phyloP scores from a whole-genome alignment of 2,797 vertebrate genomes.

The Crocodylus rhombifer region DNA sequence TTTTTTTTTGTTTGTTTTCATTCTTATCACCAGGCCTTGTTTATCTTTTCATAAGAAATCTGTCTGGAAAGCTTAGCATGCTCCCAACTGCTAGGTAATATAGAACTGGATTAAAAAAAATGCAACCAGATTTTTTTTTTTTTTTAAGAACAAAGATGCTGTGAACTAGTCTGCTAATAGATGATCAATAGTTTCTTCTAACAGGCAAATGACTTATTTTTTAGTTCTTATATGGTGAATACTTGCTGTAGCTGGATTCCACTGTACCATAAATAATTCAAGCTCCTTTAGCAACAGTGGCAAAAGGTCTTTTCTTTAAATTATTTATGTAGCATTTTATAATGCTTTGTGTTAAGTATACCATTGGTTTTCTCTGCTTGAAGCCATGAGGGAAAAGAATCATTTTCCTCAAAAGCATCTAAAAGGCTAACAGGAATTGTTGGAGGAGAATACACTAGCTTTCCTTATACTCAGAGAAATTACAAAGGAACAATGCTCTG shows the following conservation, averaged over 20 bases:
- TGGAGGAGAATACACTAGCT: slow-evolving; percentile 3
- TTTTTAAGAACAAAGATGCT: background rate
- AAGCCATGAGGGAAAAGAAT: slow-evolving; percentile 61
- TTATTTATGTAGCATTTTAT: slow-evolving; percentile 87
- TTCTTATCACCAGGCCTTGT: background rate
- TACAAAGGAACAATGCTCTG: slow-evolving; percentile 62
- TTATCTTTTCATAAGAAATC: background rate
- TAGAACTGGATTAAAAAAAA: background rate
- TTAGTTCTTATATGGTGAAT: rapidly evolving
- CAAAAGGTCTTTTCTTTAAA: slow-evolving; percentile 86
- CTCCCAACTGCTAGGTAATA: slow-evolving; percentile 52
- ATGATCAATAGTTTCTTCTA: slow-evolving; percentile 14
- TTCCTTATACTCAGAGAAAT: background rate
- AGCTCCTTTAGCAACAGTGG: slow-evolving; percentile 66
- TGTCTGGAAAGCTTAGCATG: background rate
- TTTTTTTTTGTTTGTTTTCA: background rate
- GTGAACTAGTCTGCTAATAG: background rate
- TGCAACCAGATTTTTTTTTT: background rate
- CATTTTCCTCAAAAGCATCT: slow-evolving; percentile 45
- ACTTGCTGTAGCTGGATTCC: slow-evolving; percentile 35
- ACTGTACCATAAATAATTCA: slow-evolving; percentile 84
- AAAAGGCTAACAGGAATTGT: slow-evolving; percentile 19
- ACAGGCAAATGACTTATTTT: slow-evolving; percentile 11
- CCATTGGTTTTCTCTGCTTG: slow-evolving; percentile 82
- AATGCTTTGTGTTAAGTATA: slow-evolving; percentile 78